A percentile compares a stretch with the other conserved stretches of the same genome.
Evolutionary conservation across 2,888 invertebrate genomes (phyloP).

Genomic region (Uropetala carovei): DNA sequence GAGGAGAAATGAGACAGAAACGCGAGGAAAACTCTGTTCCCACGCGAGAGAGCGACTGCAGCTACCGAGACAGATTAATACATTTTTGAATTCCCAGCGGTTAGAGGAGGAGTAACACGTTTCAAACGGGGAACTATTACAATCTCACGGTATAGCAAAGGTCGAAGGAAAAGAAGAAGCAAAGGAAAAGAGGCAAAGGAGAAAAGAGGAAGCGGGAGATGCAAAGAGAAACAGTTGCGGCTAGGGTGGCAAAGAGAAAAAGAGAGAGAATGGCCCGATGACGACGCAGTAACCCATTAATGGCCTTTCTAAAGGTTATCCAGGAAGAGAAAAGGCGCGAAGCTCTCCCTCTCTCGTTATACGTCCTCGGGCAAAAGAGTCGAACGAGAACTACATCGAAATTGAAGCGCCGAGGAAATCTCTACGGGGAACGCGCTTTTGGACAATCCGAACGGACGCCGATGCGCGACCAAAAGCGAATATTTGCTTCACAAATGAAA

Average conservation of each 20-base stretch:
- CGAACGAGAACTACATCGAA: background rate
- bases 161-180: background rate
- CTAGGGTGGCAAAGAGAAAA: background rate
- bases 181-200: background rate
- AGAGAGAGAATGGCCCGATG: background rate
- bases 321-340: background rate
- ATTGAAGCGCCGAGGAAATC: background rate
- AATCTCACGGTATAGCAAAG: background rate
- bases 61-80: background rate
- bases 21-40: background rate
- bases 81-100: background rate
- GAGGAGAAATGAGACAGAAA: background rate
- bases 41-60: background rate
- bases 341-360: background rate
- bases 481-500: background rate
- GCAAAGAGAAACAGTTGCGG: too few relatives aligned
- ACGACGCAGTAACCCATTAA: conserved; percentile 48
- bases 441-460: background rate
- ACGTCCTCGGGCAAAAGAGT: background rate
- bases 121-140: background rate
- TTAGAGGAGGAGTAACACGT: background rate
- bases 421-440: background rate
- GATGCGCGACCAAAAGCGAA: background rate
- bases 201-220: background rate
- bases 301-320: conserved; percentile 42